phyloP scores from a whole-genome alignment of 2,113 vertebrate genomes.

The Chunga burmeisteri region DNA sequence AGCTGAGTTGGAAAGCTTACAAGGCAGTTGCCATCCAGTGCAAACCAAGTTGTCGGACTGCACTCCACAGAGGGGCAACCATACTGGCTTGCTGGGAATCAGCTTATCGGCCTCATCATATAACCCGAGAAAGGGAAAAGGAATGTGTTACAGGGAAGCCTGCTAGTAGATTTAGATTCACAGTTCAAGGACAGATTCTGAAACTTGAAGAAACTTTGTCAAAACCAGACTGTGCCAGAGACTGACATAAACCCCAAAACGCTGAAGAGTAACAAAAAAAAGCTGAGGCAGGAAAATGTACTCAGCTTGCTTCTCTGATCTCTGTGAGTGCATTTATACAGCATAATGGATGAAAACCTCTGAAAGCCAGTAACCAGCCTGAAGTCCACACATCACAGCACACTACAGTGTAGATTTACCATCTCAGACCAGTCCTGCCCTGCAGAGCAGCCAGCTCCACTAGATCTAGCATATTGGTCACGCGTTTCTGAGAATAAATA shows the following conservation, averaged over 20 bases:
- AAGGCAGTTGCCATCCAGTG: background rate
- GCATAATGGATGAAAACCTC: background rate
- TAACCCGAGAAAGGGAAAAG: background rate
- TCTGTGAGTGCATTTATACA: background rate
- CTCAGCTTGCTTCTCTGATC: background rate
- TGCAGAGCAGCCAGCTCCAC: background rate
- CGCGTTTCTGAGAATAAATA: rapidly evolving
- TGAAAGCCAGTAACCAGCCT: background rate
- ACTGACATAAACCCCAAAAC: background rate
- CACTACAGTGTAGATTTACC: background rate
- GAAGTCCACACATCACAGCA: background rate
- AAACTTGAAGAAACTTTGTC: background rate
- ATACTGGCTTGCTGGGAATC: background rate
- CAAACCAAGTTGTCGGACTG: background rate
- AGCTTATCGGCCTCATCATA: background rate
- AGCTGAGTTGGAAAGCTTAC: background rate
- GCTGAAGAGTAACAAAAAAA: background rate
- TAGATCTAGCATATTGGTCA: background rate
- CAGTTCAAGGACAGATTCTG: background rate
- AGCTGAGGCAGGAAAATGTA: background rate
- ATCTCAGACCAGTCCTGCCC: background rate
- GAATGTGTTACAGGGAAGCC: background rate
- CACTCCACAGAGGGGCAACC: background rate
- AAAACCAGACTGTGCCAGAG: background rate
- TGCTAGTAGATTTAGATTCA: background rate